A percentile compares a stretch with the other conserved stretches of the same genome.
phyloP scores from a whole-genome alignment of 2,888 invertebrate species.

The Zonitis immaculata region DNA sequence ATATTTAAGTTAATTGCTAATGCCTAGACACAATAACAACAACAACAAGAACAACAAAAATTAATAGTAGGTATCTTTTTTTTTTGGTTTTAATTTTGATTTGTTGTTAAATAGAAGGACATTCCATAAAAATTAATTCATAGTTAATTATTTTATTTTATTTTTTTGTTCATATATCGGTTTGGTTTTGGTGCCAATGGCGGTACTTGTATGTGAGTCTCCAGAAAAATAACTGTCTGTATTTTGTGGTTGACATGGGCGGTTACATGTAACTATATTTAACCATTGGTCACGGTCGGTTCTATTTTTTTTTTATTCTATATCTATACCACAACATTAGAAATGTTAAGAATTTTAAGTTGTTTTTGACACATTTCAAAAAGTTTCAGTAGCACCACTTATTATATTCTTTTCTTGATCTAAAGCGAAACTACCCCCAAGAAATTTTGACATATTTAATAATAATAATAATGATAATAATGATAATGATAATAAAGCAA shows the following conservation, averaged over 20 bases:
- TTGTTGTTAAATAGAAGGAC: no score
- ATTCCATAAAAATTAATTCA: no score
- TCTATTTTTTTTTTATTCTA: not conserved
- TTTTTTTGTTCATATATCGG: no score
- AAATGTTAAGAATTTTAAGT: constrained; percentile 18
- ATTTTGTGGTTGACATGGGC: constrained; percentile 8
- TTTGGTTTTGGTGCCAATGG: no score
- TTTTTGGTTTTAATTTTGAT: no score
- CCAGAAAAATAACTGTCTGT: not conserved
- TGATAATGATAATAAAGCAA: no score
- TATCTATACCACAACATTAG: not conserved
- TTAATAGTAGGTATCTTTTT: no score
- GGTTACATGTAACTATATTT: constrained; percentile 10
- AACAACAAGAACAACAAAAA: no score
- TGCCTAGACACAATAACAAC: not conserved
- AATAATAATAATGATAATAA: no score
- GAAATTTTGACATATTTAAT: constrained; percentile 6
- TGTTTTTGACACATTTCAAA: constrained; percentile 28
- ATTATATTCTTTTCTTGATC: not conserved
- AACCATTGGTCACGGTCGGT: constrained; percentile 15
- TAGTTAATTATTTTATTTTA: no score
- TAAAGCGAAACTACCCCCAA: constrained; percentile 12
- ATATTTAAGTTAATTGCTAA: not conserved
- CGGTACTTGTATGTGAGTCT: not conserved
- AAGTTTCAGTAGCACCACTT: constrained; percentile 20